A percentile compares a stretch with the other conserved stretches of the same genome.
phyloP scores from a whole-genome alignment of 2,888 invertebrate genomes.

The Stenichneumon culpator region DNA sequence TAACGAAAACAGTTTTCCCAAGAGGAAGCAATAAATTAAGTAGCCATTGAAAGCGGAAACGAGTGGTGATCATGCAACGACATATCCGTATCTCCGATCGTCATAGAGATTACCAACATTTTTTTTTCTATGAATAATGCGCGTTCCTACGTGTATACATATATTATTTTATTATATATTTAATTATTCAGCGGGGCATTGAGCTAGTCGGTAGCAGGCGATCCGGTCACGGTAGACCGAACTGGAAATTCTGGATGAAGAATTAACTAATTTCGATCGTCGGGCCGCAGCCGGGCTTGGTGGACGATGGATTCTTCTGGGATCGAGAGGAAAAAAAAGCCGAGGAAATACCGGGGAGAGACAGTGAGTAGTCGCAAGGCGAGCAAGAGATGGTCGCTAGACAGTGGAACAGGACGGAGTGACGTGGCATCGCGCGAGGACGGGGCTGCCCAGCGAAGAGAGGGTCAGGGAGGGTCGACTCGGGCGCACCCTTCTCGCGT shows the following conservation, averaged over 20 bases:
- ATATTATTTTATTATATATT: slow-evolving; percentile 43
- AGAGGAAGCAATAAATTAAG: slow-evolving; percentile 29
- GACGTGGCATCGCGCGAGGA: slow-evolving; percentile 70
- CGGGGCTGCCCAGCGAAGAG: slow-evolving; percentile 75
- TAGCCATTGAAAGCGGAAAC: slow-evolving; percentile 62
- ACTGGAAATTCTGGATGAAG: slow-evolving; percentile 33
- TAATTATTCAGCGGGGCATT: slow-evolving; percentile 58
- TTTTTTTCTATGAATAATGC: slow-evolving; percentile 8
- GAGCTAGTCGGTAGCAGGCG: not conserved
- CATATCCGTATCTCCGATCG: slow-evolving; percentile 62
- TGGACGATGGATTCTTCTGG: slow-evolving; percentile 25
- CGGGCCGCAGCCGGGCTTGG: slow-evolving; percentile 7
- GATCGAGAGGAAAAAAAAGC: slow-evolving; percentile 18
- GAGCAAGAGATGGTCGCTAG: slow-evolving; percentile 53
- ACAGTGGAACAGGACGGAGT: slow-evolving; percentile 65
- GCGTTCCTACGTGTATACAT: not conserved
- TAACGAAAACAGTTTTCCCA: not conserved
- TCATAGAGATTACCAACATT: slow-evolving; percentile 56
- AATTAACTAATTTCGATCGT: slow-evolving; percentile 49
- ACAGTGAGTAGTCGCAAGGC: slow-evolving; percentile 54
- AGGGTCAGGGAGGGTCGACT: slow-evolving; percentile 72
- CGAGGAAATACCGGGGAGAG: slow-evolving; percentile 36
- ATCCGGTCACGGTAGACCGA: slow-evolving; percentile 31
- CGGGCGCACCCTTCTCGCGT: slow-evolving; percentile 84
- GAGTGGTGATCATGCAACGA: slow-evolving; percentile 63